Evolutionary conservation across 1,140 invertebrate genomes (phyloP).

Genomic region (Papilio polytes): DNA sequence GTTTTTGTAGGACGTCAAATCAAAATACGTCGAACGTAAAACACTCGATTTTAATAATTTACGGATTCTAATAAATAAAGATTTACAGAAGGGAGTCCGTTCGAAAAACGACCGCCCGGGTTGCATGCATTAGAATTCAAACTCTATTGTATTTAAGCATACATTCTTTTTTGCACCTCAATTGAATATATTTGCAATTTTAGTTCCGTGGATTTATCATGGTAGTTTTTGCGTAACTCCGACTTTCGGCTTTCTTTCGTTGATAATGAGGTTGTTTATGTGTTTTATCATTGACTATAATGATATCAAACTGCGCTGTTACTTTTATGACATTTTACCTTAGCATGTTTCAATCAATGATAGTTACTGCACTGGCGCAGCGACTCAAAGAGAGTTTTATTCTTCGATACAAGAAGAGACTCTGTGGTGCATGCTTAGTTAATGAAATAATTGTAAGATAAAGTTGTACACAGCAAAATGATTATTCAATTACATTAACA

Average conservation of each 20-base stretch:
- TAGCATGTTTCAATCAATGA: no score
- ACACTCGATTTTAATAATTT: conserved; percentile 75
- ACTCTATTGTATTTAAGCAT: conserved; percentile 81
- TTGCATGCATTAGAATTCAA: conserved; percentile 73
- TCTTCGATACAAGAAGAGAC: no score
- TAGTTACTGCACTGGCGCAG: no score
- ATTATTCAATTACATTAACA: neutral
- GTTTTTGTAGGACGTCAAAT: conserved; percentile 59
- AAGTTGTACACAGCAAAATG: neutral
- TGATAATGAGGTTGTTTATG: conserved; percentile 23
- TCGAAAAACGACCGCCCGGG: conserved; percentile 81
- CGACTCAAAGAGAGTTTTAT: no score
- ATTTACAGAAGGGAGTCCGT: conserved; percentile 64
- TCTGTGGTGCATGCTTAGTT: no score
- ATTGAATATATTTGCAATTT: conserved; percentile 80
- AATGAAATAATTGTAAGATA: neutral
- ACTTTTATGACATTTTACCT: neutral
- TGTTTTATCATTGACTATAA: neutral
- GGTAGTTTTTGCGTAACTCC: conserved; percentile 44
- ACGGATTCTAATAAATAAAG: conserved; percentile 83
- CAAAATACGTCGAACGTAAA: conserved; percentile 69
- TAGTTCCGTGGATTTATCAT: conserved; percentile 50
- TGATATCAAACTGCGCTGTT: neutral
- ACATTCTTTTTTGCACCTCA: conserved; percentile 83
- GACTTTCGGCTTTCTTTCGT: conserved; percentile 28